These are phyloP conservation scores for Hipposideros armiger DNA, from an alignment of 2,113 vertebrate species.

Conservation along the genomic window DNA sequence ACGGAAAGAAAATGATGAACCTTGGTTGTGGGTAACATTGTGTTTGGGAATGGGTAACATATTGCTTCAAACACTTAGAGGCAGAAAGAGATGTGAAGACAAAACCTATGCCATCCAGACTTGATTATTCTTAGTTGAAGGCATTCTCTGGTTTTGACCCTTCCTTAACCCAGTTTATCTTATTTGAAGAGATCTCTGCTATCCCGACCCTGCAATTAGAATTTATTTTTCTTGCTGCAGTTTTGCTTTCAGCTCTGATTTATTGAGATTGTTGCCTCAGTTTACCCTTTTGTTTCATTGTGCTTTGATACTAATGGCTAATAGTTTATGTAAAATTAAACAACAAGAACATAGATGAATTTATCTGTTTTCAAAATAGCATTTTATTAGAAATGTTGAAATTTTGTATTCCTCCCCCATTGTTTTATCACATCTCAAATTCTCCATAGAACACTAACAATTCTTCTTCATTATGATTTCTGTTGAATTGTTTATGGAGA, in stretches of 20 bases:
- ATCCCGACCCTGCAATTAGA: background rate
- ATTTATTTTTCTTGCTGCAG: background rate
- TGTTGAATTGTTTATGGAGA: slow-evolving; percentile 54
- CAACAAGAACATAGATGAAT: background rate
- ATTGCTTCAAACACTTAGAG: background rate
- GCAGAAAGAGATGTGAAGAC: background rate
- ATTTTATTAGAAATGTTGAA: slow-evolving; percentile 22
- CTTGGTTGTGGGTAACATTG: background rate
- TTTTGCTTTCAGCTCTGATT: slow-evolving; percentile 45
- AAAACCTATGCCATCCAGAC: background rate
- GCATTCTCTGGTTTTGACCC: background rate
- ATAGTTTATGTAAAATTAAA: slow-evolving; percentile 3
- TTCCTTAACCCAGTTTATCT: background rate
- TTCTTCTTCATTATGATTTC: slow-evolving; percentile 54
- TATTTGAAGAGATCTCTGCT: background rate
- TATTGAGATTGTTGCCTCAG: background rate
- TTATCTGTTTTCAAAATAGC: slow-evolving; percentile 20
- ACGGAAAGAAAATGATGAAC: background rate
- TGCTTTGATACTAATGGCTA: background rate
- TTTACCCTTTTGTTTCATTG: background rate
- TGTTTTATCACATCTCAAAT: slow-evolving; percentile 24
- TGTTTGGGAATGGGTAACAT: background rate
- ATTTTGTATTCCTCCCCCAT: background rate
- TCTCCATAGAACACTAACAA: slow-evolving; percentile 8
- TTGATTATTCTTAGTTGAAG: background rate